phyloP scores from a whole-genome alignment of 2,113 vertebrate genomes.

The Acrocephalus arundinaceus region DNA sequence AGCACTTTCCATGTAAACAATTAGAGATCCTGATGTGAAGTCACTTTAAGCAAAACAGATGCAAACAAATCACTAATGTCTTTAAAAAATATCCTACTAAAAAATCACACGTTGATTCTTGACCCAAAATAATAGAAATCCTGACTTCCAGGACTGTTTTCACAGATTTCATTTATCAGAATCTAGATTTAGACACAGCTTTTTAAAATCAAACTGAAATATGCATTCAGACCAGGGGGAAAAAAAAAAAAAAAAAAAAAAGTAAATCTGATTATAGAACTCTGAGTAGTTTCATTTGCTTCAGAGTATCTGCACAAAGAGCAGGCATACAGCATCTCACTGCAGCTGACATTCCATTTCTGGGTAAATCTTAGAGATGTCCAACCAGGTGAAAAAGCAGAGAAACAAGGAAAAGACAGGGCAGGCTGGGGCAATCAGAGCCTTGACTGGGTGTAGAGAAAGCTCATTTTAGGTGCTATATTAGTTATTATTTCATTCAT shows the following conservation, averaged over 20 bases:
- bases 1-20: background rate
- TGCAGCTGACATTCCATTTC: background rate
- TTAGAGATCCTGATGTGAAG: background rate
- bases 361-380: background rate
- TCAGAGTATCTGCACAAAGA: background rate
- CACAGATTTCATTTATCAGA: background rate
- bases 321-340: background rate
- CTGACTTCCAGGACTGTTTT: background rate
- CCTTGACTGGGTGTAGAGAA: background rate
- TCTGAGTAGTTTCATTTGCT: background rate
- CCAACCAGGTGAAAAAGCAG: background rate
- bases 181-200: rapidly evolving
- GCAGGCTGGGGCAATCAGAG: rapidly evolving
- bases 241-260: background rate
- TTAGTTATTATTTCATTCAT: background rate
- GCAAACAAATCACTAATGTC: background rate
- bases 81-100: background rate
- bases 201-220: background rate
- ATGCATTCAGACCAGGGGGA: background rate
- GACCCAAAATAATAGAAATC: background rate
- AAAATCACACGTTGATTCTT: background rate
- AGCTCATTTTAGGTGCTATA: background rate
- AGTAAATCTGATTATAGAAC: background rate
- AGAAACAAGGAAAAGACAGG: background rate
- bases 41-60: background rate